Base-by-base conservation (phyloP, 2,888 invertebrate genomes). In the Oxycera nigricornis region DNA sequence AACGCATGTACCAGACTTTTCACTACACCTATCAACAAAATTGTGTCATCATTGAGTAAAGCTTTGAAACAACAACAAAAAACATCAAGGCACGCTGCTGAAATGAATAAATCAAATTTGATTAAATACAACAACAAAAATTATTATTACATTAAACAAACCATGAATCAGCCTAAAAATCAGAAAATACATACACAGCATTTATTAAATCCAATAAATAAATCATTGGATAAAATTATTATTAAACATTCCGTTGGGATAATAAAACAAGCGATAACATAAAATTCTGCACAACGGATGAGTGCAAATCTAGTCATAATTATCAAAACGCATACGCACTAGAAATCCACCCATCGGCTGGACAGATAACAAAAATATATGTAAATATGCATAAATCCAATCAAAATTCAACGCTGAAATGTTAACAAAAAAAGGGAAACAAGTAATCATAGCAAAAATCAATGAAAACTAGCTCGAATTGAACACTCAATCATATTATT, bases 21-120 rank as follows among this genome's bases (percentile, higher is more conserved):
- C 87, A 88, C 88, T 88, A 83, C 87, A 89, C 86, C 89, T 75
- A 86, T 82, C 84, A 86, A 82, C 83, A 75, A 79, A 77, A 61
- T 67, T 57, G 68, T 7, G n/a, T n/a, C n/a, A n/a, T n/a, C n/a
- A n/a, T n/a, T n/a, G n/a, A n/a, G n/a, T n/a, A n/a, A n/a, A 55
- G 73, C 77, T 61, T 75, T 57, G 76, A 76, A 70, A 28, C 73
- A 73, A 76, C 55, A 76, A 74, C 39, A 62, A 74, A 41, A 17
- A 70, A 77, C 41, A 61, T 50, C 14, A 28, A 28, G 20, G 24
- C 14, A 50, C 2, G 20, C 26, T 28, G 50, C 20, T 20, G 55
- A 52, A 26, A 52, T 41, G 20, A 70, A 70, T 31, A 1, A 70
- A 52, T n/a, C 46, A 46, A 6, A 46, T 46, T 46, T 17, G n/a